Conservation (phyloP, 2,888 invertebrate species). For the Lepidocyrtoides sp. region DNA sequence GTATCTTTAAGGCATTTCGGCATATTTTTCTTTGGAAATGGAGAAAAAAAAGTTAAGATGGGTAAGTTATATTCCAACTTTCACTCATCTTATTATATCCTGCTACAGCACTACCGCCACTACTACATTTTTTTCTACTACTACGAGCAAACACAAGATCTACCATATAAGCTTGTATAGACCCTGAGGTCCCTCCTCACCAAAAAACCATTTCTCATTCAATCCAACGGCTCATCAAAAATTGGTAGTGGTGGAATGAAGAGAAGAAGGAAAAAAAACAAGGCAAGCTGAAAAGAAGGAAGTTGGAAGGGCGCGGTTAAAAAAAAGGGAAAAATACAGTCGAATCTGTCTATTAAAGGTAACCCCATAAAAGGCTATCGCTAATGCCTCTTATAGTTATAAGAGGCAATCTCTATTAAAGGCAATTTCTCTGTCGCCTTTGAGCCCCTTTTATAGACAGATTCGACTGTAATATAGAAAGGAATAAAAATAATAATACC, state of each 20-base stretch:
- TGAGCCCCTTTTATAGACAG: too few species aligned
- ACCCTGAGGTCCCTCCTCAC: conserved; percentile 61
- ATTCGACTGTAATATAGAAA: background rate
- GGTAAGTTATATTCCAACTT: background rate
- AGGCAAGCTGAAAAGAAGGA: too few species aligned
- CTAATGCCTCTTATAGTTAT: too few species aligned
- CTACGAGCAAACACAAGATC: conserved; percentile 5
- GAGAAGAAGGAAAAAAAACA: conserved; percentile 9
- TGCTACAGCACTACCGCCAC: background rate
- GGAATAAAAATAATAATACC: conserved; percentile 34
- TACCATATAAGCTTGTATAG: background rate
- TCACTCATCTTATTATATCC: background rate
- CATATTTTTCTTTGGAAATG: background rate
- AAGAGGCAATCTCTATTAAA: too few species aligned
- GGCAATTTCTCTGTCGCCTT: too few species aligned
- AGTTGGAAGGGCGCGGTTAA: conserved; percentile 71
- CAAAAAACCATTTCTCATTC: conserved; percentile 68
- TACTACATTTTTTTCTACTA: too few species aligned
- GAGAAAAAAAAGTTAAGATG: conserved; percentile 4
- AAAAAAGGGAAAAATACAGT: conserved; percentile 50
- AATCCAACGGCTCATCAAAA: conserved; percentile 70
- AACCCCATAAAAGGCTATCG: too few species aligned
- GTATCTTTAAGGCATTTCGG: background rate
- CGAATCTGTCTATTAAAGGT: too few species aligned
- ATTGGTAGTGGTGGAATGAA: conserved; percentile 45